Percentiles rank a stretch among this genome's conserved stretches.
Conservation (phyloP, 2,888 invertebrate genomes). For the Junonia oenone region DNA sequence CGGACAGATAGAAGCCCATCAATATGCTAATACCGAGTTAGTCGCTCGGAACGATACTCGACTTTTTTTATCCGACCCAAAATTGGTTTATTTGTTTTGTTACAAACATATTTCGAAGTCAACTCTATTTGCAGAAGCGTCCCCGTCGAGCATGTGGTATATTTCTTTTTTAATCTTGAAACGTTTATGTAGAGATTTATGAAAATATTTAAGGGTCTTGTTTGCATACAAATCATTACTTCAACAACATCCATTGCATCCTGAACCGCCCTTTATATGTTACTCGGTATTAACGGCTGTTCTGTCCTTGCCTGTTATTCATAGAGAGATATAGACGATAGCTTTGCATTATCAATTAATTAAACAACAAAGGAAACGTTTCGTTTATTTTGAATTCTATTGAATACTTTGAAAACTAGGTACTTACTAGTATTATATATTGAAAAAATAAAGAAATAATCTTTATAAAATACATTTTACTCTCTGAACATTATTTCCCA, state of each 20-base stretch:
- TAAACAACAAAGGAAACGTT: background rate
- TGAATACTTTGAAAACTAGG: too few relatives aligned
- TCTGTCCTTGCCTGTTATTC: background rate
- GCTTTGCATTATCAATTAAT: background rate
- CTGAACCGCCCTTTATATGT: constrained; percentile 27
- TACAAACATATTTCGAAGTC: constrained; percentile 60
- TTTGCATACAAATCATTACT: constrained; percentile 23
- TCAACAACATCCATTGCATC: constrained; percentile 3
- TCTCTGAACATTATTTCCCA: background rate
- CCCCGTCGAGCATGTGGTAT: constrained; percentile 50
- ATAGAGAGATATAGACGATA: background rate
- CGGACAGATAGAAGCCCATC: constrained; percentile 68
- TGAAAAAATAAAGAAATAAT: too few relatives aligned
- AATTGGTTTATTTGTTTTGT: constrained; percentile 77
- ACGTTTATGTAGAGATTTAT: constrained; percentile 28
- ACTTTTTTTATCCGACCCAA: constrained; percentile 57
- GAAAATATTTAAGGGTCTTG: constrained; percentile 27
- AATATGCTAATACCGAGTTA: constrained; percentile 71
- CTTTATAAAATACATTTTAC: background rate
- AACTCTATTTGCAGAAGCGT: constrained; percentile 64
- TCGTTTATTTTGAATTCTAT: background rate
- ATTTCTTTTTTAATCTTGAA: constrained; percentile 32
- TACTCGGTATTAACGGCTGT: background rate
- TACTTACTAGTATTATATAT: too few relatives aligned
- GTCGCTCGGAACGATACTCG: constrained; percentile 50